phyloP scores from a whole-genome alignment of 2,797 vertebrate species.

The Limosa lapponica region DNA sequence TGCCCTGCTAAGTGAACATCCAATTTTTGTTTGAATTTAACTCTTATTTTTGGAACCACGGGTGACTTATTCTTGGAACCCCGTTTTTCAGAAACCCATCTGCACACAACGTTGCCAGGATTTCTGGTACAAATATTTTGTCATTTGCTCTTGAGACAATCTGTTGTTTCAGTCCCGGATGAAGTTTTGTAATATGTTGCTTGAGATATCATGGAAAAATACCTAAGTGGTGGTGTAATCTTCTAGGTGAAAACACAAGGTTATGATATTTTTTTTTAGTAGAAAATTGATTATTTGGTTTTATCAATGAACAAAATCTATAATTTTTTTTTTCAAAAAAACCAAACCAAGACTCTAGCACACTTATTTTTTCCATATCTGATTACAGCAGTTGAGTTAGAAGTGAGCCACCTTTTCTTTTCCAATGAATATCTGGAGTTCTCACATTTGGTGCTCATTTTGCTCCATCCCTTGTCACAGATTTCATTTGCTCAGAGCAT shows the following conservation, averaged over 20 bases:
- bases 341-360: background rate
- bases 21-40: conserved; percentile 64
- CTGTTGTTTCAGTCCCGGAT: conserved; percentile 80
- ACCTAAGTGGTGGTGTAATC: conserved; percentile 64
- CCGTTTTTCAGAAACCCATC: conserved; percentile 76
- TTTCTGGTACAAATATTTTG: conserved; percentile 82
- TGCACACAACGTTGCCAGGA: conserved; percentile 72
- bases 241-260: conserved; percentile 70
- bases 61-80: conserved; percentile 79
- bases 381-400: background rate
- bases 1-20: conserved; percentile 58
- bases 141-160: conserved; percentile 81
- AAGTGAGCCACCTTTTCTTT: background rate
- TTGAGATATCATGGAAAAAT: conserved; percentile 71
- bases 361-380: background rate
- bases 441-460: background rate
- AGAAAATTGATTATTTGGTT: background rate
- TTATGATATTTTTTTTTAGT: conserved; percentile 3
- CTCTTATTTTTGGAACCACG: conserved; percentile 57
- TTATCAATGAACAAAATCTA: background rate
- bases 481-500: background rate
- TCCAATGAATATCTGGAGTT: background rate
- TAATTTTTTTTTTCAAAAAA: background rate
- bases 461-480: background rate
- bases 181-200: conserved; percentile 77